These are phyloP conservation scores for Thereva nobilitata DNA, from an alignment of 2,888 invertebrate species.

Conservation along the genomic window DNA sequence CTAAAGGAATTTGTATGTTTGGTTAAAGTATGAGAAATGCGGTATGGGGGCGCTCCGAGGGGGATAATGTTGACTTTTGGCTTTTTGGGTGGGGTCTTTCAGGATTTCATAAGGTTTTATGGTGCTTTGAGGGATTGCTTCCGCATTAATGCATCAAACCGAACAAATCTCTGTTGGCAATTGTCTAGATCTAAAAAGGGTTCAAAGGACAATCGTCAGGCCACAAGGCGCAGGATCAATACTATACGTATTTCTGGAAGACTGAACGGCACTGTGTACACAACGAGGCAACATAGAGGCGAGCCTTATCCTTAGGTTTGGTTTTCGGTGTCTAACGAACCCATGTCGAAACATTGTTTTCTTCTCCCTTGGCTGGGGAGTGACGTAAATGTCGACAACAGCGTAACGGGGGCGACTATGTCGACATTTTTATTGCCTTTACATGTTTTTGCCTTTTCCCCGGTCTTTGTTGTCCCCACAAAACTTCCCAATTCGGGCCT, in stretches of 20 bases:
- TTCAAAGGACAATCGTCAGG: slow-evolving; percentile 19
- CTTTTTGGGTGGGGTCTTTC: too few relatives aligned
- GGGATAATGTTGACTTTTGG: slow-evolving; percentile 10
- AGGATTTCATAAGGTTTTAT: slow-evolving; percentile 3
- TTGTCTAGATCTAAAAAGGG: slow-evolving; percentile 14
- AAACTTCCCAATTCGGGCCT: slow-evolving; percentile 10
- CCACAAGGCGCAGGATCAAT: slow-evolving; percentile 14
- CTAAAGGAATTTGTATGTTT: slow-evolving; percentile 13
- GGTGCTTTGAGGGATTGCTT: slow-evolving; percentile 29
- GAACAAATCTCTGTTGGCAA: slow-evolving; percentile 23
- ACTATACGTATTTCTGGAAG: slow-evolving; percentile 10
- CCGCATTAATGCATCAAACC: slow-evolving; percentile 18
- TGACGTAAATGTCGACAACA: slow-evolving; percentile 5
- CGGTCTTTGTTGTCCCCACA: slow-evolving; percentile 25
- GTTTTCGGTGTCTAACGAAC: neutral
- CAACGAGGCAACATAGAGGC: neutral
- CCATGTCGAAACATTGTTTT: slow-evolving; percentile 14
- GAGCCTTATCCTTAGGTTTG: slow-evolving; percentile 9
- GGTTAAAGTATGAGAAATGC: neutral
- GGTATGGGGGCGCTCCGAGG: neutral
- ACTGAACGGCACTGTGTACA: slow-evolving; percentile 6
- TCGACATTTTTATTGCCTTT: slow-evolving; percentile 39
- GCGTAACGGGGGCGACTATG: slow-evolving; percentile 2
- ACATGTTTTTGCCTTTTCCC: slow-evolving; percentile 23
- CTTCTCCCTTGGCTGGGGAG: neutral